Base-by-base conservation (phyloP, 1,140 invertebrate genomes). In the Chymomyza costata region DNA sequence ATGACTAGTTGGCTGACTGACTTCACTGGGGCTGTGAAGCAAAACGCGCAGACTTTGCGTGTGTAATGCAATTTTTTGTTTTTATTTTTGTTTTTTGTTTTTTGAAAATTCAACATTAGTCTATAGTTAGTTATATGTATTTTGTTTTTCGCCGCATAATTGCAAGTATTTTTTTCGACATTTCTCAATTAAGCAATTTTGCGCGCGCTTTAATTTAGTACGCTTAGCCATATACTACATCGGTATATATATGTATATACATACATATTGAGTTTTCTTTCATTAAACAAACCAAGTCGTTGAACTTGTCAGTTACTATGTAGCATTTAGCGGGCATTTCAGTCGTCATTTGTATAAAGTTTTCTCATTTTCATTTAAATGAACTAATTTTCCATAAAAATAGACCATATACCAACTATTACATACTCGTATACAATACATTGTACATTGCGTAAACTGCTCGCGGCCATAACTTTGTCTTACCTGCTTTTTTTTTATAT, bases 331-430 rank as follows among this genome's bases (percentile, higher is more conserved):
- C 21, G 8, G 8, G 8, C 21, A 25, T 25, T 25, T 25, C 8
- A 3, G 3, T 25, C 8, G 21, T 3, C 21, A 25, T 25, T 25
- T 57, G 58, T 25, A 35, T 28, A 49, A 44, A 62, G 49, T 78
- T 80, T 80, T 57, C 71, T 71, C 50, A 78, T 78, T 80, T 78
- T 71, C 58, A 60, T 78, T 63, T 41, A 80, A 78, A 71, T 71
- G 40, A 49, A 63, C n/a, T n/a, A 58, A 65, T 56, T 28, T 11
- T 57, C 61, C 1, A 6, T n/a, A n/a, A n/a, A n/a, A n/a, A n/a
- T n/a, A n/a, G n/a, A n/a, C n/a, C n/a, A n/a, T n/a, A n/a, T n/a
- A n/a, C n/a, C n/a, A n/a, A n/a, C n/a, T n/a, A n/a, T n/a, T n/a
- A n/a, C n/a, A n/a, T n/a, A n/a, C n/a, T n/a, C n/a, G n/a, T n/a